Percentiles rank a stretch among this genome's conserved stretches.
Conservation (phyloP, 2,113 vertebrate species). For the Chrysochloris asiatica region DNA sequence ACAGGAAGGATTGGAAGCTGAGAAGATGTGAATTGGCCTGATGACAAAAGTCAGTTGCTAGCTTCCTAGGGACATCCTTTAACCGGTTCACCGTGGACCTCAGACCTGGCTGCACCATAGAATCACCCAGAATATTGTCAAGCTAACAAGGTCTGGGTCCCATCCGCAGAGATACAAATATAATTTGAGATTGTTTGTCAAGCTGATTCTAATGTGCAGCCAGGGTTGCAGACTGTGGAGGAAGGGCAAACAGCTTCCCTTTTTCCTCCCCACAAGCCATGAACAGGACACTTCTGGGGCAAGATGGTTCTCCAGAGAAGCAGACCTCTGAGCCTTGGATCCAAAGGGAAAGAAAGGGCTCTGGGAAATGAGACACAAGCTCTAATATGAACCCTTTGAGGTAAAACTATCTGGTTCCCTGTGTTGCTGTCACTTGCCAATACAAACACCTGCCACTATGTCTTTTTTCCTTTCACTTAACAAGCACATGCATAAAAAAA, state of each 20-base stretch:
- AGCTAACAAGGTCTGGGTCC: background rate
- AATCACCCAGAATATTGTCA: background rate
- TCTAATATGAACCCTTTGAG: background rate
- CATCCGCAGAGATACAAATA: background rate
- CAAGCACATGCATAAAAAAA: background rate
- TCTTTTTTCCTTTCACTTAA: background rate
- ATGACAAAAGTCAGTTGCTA: background rate
- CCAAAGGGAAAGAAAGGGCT: background rate
- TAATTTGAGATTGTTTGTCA: background rate
- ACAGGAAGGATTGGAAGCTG: background rate
- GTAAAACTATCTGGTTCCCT: background rate
- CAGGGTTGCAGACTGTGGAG: background rate
- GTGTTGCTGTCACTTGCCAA: background rate
- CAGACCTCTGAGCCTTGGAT: background rate
- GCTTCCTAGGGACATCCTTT: background rate
- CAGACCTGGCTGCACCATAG: background rate
- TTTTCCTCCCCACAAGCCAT: background rate
- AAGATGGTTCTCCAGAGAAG: background rate
- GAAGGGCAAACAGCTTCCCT: background rate
- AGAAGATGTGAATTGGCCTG: background rate
- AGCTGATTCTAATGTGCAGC: background rate
- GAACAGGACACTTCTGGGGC: background rate
- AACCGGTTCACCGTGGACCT: fast-evolving
- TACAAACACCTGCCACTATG: background rate
- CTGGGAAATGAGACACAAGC: background rate